Evolutionary conservation across 1,140 invertebrate species (phyloP).

Genomic region (Drosophila sucinea): DNA sequence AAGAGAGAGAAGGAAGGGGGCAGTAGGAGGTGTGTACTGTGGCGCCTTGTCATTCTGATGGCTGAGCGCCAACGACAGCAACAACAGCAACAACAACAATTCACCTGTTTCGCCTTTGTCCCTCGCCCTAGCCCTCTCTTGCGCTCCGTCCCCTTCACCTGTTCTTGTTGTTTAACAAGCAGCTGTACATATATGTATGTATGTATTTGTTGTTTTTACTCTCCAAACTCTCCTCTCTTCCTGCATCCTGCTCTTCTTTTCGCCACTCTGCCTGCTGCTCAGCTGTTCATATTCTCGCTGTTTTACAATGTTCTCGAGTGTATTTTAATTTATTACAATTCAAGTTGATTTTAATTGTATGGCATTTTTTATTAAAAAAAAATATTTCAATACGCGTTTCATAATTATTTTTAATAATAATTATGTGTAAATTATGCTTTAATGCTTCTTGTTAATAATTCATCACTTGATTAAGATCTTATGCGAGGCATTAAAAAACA

Average conservation of each 20-base stretch:
- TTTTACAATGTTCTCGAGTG: slow-evolving; percentile 9
- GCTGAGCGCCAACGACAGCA: slow-evolving; percentile 2
- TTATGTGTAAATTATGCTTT: slow-evolving; percentile 5
- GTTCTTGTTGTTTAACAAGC: slow-evolving; percentile 7
- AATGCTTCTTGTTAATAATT: slow-evolving; percentile 7
- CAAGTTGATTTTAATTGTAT: neutral
- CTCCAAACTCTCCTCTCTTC: neutral
- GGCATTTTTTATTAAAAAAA: neutral
- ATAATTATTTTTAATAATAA: slow-evolving; percentile 10
- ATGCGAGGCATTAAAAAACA: neutral
- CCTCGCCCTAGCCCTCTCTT: neutral
- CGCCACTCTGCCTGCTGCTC: neutral
- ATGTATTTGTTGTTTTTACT: slow-evolving; percentile 1
- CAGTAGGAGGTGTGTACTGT: neutral
- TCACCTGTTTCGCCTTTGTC: slow-evolving; percentile 11
- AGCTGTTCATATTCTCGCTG: slow-evolving; percentile 7
- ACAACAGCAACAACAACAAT: slow-evolving; percentile 1
- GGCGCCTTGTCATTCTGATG: slow-evolving; percentile 11
- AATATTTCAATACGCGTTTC: neutral
- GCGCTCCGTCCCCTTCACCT: neutral
- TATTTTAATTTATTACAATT: slow-evolving; percentile 5
- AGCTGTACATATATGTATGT: neutral
- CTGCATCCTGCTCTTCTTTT: neutral
- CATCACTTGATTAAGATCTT: slow-evolving; percentile 2
- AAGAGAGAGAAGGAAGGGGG: neutral